phyloP scores from a whole-genome alignment of 2,113 vertebrate genomes.

The Pelvicachromis taeniatus region DNA sequence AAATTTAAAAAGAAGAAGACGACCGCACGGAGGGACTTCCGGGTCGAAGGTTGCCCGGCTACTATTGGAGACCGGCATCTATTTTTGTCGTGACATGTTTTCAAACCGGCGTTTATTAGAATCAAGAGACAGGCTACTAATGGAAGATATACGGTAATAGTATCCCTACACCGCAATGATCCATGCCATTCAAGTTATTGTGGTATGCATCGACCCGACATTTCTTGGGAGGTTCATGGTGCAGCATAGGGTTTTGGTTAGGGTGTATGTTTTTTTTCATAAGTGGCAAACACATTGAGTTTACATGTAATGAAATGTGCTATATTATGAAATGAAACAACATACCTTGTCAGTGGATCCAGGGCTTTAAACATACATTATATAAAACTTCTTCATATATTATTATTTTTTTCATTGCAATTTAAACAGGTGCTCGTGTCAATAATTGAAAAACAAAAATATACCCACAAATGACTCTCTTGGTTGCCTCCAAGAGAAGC shows the following conservation, averaged over 20 bases:
- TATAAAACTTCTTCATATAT: not conserved
- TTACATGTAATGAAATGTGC: not conserved
- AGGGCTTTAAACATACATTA: not conserved
- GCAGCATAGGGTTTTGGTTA: not conserved
- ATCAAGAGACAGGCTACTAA: no score
- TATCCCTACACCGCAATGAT: no score
- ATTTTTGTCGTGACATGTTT: no score
- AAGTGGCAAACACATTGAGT: not conserved
- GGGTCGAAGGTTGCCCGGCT: no score
- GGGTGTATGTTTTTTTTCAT: not conserved
- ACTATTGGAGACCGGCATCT: no score
- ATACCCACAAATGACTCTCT: not conserved
- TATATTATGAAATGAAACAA: not conserved
- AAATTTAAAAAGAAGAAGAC: no score
- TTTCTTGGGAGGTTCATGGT: not conserved
- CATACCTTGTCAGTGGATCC: no score
- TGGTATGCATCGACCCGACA: not conserved
- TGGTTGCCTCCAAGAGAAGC: not conserved
- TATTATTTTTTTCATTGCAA: not conserved
- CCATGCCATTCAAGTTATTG: not conserved
- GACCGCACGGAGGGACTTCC: no score
- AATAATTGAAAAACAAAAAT: not conserved
- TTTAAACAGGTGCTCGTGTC: not conserved
- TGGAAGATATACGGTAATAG: no score
- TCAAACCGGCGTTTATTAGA: no score